phyloP scores from a whole-genome alignment of 2,888 invertebrate genomes.

The Pyrgus malvae region DNA sequence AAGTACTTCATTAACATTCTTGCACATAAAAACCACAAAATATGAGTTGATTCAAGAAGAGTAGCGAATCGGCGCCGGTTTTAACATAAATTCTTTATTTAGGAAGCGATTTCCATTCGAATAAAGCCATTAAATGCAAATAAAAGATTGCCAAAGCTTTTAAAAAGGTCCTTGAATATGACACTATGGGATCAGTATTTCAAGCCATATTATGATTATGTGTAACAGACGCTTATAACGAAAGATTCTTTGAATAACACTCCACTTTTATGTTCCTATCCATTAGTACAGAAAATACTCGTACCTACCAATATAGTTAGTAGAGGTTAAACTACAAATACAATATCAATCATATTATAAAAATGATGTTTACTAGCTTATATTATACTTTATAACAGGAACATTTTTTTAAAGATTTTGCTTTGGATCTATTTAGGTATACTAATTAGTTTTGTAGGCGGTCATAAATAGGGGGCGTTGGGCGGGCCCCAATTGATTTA shows the following conservation, averaged over 20 bases:
- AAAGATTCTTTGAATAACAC: conserved; percentile 19
- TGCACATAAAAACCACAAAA: conserved; percentile 22
- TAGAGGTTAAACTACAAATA: too few species aligned
- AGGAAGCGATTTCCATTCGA: conserved; percentile 49
- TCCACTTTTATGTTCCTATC: background rate
- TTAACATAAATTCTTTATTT: conserved; percentile 46
- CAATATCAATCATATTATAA: too few species aligned
- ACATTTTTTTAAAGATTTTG: too few species aligned
- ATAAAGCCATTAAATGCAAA: conserved; percentile 52
- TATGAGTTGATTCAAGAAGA: conserved; percentile 20
- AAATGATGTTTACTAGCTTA: too few species aligned
- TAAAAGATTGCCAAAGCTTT: conserved; percentile 51
- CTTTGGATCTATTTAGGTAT: too few species aligned
- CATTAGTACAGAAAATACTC: too few species aligned
- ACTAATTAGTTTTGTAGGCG: too few species aligned
- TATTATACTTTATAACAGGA: too few species aligned
- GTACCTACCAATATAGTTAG: too few species aligned
- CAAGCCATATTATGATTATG: conserved; percentile 41
- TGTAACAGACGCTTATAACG: conserved; percentile 41
- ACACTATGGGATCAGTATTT: conserved; percentile 42
- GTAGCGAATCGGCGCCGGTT: conserved; percentile 44
- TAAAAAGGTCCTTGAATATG: conserved; percentile 49
- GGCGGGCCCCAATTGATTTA: too few species aligned
- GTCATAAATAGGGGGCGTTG: too few species aligned
- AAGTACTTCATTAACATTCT: conserved; percentile 24